These are phyloP conservation scores for Potamilus streckersoni DNA, from an alignment of 1,140 invertebrate species.

Conservation along the genomic window DNA sequence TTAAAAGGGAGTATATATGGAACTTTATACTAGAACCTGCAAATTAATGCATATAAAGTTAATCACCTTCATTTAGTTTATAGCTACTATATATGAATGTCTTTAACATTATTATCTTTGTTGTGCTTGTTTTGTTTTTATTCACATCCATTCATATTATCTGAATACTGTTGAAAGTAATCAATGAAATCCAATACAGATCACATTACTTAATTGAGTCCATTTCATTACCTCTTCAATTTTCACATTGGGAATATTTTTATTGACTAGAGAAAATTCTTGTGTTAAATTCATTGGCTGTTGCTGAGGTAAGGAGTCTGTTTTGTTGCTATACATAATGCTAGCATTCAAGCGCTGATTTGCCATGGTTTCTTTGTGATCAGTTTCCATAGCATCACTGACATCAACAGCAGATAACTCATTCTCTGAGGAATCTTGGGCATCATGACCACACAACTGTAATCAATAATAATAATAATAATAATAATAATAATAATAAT, in stretches of 20 bases:
- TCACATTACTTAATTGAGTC: background rate
- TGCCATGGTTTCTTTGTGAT: too few relatives aligned
- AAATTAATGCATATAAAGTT: too few relatives aligned
- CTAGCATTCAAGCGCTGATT: background rate
- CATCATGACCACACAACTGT: slow-evolving; percentile 67
- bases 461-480: slow-evolving; percentile 17
- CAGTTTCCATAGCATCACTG: background rate
- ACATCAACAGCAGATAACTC: slow-evolving; percentile 3
- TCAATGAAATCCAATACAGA: too few relatives aligned
- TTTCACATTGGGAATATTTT: slow-evolving; percentile 87
- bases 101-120: too few relatives aligned
- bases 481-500: background rate
- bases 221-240: slow-evolving; percentile 71
- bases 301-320: slow-evolving; percentile 35
- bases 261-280: slow-evolving; percentile 88
- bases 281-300: slow-evolving; percentile 75
- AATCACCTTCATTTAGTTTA: too few relatives aligned
- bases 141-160: too few relatives aligned
- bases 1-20: too few relatives aligned
- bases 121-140: too few relatives aligned
- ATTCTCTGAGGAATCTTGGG: slow-evolving; percentile 38
- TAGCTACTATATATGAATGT: too few relatives aligned
- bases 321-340: slow-evolving; percentile 11
- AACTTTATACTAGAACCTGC: too few relatives aligned
- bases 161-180: too few relatives aligned